phyloP scores from a whole-genome alignment of 2,888 invertebrate species.

The Chromoteleia sp. region DNA sequence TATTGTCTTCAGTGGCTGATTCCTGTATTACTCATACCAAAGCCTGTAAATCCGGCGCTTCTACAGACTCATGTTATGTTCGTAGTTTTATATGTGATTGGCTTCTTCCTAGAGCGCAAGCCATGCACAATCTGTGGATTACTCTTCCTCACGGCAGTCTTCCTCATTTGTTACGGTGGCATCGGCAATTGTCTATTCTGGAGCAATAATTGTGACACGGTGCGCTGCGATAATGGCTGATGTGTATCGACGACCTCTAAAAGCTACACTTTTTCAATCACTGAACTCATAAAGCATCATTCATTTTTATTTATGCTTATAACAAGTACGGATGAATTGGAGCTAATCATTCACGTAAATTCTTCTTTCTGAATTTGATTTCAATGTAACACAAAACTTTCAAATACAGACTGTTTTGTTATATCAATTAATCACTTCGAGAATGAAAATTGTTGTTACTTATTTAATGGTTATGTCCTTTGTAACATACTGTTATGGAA shows the following conservation, averaged over 20 bases:
- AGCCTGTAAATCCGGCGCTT: conserved; percentile 97
- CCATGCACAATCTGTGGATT: conserved; percentile 99
- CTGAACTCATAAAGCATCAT: conserved; percentile 9
- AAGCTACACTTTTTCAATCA: conserved; percentile 24
- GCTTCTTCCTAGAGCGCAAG: conserved; percentile 98
- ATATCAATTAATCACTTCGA: too few species aligned
- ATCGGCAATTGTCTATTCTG: conserved; percentile 97
- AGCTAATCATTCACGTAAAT: too few species aligned
- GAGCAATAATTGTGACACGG: conserved; percentile 91
- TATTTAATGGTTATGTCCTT: too few species aligned
- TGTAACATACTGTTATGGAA: too few species aligned
- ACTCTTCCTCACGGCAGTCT: conserved; percentile 96
- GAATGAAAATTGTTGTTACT: too few species aligned
- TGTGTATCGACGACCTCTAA: conserved; percentile 11
- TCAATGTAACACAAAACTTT: too few species aligned
- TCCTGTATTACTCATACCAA: conserved; percentile 98
- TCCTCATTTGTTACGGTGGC: conserved; percentile 98
- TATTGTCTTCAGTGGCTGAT: conserved; percentile 99
- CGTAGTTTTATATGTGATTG: conserved; percentile 97
- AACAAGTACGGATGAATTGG: background rate
- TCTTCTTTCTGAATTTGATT: too few species aligned
- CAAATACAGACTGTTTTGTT: too few species aligned
- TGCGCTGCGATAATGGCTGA: conserved; percentile 81
- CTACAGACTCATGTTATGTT: conserved; percentile 99
- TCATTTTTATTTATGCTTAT: conserved; percentile 15